Evolutionary conservation across 2,888 invertebrate species (phyloP).

Genomic region (Thera obeliscata): DNA sequence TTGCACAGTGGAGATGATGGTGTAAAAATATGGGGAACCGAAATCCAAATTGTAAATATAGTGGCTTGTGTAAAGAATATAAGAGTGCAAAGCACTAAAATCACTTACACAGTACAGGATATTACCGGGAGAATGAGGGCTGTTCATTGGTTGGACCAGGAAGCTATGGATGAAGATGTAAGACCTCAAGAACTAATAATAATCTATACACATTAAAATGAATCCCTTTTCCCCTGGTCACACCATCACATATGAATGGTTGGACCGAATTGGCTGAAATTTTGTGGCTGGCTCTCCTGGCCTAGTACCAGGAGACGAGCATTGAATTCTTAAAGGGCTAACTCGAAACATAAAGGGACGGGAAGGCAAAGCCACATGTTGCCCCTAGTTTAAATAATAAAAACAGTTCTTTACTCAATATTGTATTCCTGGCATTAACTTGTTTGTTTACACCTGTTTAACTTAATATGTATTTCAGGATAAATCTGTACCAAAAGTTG

Average conservation of each 20-base stretch:
- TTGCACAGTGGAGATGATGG: conserved; percentile 78
- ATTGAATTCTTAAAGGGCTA: too few relatives aligned
- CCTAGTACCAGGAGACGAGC: too few relatives aligned
- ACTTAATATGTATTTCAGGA: conserved; percentile 56
- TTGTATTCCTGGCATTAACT: too few relatives aligned
- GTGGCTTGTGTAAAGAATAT: conserved; percentile 75
- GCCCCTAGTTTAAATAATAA: too few relatives aligned
- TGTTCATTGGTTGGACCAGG: conserved; percentile 78
- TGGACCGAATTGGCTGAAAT: too few relatives aligned
- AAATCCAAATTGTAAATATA: conserved; percentile 76
- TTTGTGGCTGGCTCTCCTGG: too few relatives aligned
- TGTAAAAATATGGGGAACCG: conserved; percentile 80
- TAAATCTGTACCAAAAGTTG: conserved; percentile 74
- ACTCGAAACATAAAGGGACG: too few relatives aligned
- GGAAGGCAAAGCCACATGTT: too few relatives aligned
- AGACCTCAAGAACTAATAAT: conserved; percentile 16
- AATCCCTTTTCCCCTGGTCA: too few relatives aligned
- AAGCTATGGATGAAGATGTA: conserved; percentile 80
- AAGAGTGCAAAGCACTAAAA: conserved; percentile 78
- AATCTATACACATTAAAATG: too few relatives aligned
- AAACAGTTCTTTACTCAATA: too few relatives aligned
- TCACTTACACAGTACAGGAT: conserved; percentile 80
- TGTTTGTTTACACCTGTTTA: not conserved
- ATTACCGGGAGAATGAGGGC: conserved; percentile 81
- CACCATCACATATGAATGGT: too few relatives aligned